Evolutionary conservation across 2,113 vertebrate genomes (phyloP).

Genomic region (Pomatorhinus ruficollis): DNA sequence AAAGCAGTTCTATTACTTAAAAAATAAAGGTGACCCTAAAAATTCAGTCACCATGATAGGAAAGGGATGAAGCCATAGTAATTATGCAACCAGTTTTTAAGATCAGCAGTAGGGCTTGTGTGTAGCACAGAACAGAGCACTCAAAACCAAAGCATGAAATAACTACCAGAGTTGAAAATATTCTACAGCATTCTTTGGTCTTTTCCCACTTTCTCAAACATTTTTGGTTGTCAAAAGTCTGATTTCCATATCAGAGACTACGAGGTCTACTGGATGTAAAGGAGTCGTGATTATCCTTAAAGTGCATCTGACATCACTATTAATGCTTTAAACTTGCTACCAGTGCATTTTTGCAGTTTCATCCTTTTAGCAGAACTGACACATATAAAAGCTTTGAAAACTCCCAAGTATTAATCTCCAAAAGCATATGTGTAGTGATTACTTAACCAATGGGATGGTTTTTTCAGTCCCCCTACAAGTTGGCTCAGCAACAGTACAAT

Average conservation of each 20-base stretch:
- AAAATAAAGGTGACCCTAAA: background rate
- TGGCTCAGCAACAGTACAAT: conserved; percentile 53
- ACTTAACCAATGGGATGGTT: conserved; percentile 44
- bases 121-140: background rate
- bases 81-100: background rate
- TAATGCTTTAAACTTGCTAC: conserved; percentile 54
- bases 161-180: background rate
- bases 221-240: conserved; percentile 27
- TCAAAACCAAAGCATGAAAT: background rate
- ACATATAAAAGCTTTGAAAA: conserved; percentile 47
- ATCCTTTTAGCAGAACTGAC: conserved; percentile 57
- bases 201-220: background rate
- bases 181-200: background rate
- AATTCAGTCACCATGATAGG: background rate
- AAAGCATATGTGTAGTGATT: conserved; percentile 53
- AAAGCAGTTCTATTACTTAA: background rate
- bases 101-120: accelerated
- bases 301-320: conserved; percentile 47
- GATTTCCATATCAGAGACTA: conserved; percentile 58
- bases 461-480: conserved; percentile 18
- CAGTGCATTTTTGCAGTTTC: conserved; percentile 51
- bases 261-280: conserved; percentile 22
- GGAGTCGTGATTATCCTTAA: conserved; percentile 44
- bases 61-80: background rate
- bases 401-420: conserved; percentile 46